Base-by-base conservation (phyloP, 2,888 invertebrate species). In the Pseudococcus longispinus region DNA sequence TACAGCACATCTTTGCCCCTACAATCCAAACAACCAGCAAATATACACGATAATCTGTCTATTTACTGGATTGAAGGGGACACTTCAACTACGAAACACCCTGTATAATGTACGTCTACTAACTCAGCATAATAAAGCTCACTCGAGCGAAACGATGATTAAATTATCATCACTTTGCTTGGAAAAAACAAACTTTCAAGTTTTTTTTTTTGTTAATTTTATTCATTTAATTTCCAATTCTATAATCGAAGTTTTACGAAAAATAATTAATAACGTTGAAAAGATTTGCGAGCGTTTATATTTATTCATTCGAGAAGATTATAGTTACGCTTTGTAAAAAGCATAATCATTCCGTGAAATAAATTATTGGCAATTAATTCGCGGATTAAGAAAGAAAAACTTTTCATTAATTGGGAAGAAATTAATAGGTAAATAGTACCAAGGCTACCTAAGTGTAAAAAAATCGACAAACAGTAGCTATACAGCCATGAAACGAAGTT, bases 331-430 rank as follows among this genome's bases (percentile, higher is more conserved):
- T 80, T 42, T 29, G 42, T 42, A 20, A 42, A 80, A 80, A 80
- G 42, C n/a, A 42, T 80, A 42, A 80, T 18, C 77, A 42, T 80
- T 42, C 20, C 20, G 77, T 42, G 11, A 29, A 80, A 80, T 42
- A 42, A 80, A 80, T 80, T 80, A 80, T 80, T 29, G 77, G 37
- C 77, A 20, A 80, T 80, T 80, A 80, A 32, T 42, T 42, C 37
- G 20, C 42, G 77, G 77, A 80, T 80, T 80, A 80, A 5, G 18
- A 15, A 42, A 8, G 37, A 42, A 37, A 42, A 80, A 80, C 11
- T n/a, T 80, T 80, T 80, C 77, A 80, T 77, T 77, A 80, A 80
- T 80, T 80, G 42, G 8, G 29, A 80, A 80, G 32, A 70, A 70
- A 70, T 70, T 70, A 29, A 11, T 26, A 65, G 26, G 26, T 26